Evolutionary conservation across 2,888 invertebrate species (phyloP), one percentile per base, ranked within the genome.

Genomic region (Ennomos quercinarius): DNA sequence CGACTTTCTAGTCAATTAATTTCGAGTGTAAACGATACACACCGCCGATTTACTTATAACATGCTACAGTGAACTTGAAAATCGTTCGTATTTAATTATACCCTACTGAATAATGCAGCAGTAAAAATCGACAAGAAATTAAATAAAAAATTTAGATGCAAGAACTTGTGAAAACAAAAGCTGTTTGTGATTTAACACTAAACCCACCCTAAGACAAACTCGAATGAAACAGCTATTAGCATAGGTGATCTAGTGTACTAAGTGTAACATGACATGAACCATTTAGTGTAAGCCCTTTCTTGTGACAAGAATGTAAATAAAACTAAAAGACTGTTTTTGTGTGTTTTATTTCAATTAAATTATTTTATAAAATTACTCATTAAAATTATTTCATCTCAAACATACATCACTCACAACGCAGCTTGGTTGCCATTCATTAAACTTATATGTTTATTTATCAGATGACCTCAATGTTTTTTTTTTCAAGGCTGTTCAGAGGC

Each of bases 231-330:
- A 83, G 78, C 81, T 78, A 61, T 72, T 74, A 78, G 72, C 67
- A 70, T 78, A 76, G 63, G 55, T 59, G 27, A 70, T 56, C 56
- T 65, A 67, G 65, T 71, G 67, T 63, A 38, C 66, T 75, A 73
- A 73, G 72, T 71, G 66, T 77, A 67, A 62, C 37, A 62, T 60
- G 13, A 65, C 61, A 70, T 71, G 71, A 73, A 80, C 76, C 76
- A 81, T 77, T 72, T 72, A 78, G 69, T 65, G 70, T 84, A 84
- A 83, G 82, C 67, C 71, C 74, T 68, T 72, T 71, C 71, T 70
- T 76, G 74, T 71, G 73, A 69, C 66, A 80, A 78, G 70, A 73
- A 78, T 89, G 90, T 90, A 90, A 90, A 90, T 90, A 90, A 90
- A 89, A 83, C 73, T 73, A 71, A 83, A 27, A 83, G 77, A 84